These are phyloP conservation scores for Lepeophtheirus nordmannii DNA, from an alignment of 2,888 invertebrate species.

Conservation along the genomic window DNA sequence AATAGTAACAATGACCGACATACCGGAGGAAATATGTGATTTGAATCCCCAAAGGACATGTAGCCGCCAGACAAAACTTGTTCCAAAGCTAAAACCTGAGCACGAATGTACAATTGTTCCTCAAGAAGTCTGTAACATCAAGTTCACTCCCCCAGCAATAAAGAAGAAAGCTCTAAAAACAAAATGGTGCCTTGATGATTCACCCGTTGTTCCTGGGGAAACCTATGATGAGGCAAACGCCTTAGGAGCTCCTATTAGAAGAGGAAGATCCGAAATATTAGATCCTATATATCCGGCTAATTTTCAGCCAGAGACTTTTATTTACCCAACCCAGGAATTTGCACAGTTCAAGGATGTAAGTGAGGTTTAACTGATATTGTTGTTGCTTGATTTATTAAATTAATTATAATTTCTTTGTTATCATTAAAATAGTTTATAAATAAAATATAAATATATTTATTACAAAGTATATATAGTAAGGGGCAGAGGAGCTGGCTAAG, in stretches of 20 bases:
- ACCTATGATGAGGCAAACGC: constrained; percentile 18
- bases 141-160: constrained; percentile 1
- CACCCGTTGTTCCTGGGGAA: background rate
- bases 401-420: too few species aligned
- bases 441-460: background rate
- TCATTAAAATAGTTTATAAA: background rate
- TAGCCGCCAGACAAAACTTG: constrained; percentile 15
- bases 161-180: constrained; percentile 14
- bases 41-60: constrained; percentile 24
- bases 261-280: background rate
- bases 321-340: background rate
- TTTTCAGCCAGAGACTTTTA: too few species aligned
- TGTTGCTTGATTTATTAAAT: background rate
- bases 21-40: constrained; percentile 22
- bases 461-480: too few species aligned
- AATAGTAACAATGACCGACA: constrained; percentile 7
- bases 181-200: constrained; percentile 20
- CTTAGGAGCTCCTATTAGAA: background rate
- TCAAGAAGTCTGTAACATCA: constrained; percentile 21
- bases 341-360: background rate
- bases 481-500: too few species aligned
- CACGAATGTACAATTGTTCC: constrained; percentile 23
- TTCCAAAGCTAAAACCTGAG: constrained; percentile 20
- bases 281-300: too few species aligned
- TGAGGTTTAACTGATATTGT: background rate